These are phyloP conservation scores for Galeopterus variegatus DNA, from an alignment of 2,113 vertebrate species.

Conservation along the genomic window DNA sequence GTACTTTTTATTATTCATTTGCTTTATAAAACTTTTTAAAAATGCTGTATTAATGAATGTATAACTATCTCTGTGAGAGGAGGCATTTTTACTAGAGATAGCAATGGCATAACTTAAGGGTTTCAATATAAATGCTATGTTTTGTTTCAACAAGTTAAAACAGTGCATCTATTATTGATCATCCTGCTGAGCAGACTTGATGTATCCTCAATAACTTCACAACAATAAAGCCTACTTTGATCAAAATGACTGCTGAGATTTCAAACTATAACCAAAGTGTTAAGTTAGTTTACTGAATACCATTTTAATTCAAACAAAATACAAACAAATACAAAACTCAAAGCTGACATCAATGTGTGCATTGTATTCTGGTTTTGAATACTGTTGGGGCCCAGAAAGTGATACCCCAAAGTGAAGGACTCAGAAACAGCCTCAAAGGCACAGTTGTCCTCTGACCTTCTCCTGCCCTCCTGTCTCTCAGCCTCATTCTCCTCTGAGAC, in stretches of 20 bases:
- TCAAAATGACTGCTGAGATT: not conserved
- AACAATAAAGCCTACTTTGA: not conserved
- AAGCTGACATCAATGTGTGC: not conserved
- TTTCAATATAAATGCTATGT: not conserved
- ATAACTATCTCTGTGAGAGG: not conserved
- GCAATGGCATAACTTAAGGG: not conserved
- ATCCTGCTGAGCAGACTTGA: not conserved
- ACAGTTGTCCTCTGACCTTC: no score
- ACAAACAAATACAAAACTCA: not conserved
- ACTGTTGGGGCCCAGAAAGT: no score
- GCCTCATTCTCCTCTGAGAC: no score
- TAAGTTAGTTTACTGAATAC: not conserved
- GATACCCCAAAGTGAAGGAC: no score
- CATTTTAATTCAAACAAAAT: not conserved
- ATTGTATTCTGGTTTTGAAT: not conserved
- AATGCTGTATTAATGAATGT: not conserved
- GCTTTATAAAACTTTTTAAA: not conserved
- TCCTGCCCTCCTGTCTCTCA: no score
- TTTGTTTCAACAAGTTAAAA: not conserved
- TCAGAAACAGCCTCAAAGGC: no score
- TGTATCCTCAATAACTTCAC: not conserved
- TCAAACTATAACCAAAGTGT: not conserved
- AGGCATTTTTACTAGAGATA: not conserved
- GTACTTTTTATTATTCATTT: slow-evolving; percentile 3
- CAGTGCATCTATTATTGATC: not conserved